Conservation (phyloP, 1,140 invertebrate genomes). For the Berghia stephanieae region DNA sequence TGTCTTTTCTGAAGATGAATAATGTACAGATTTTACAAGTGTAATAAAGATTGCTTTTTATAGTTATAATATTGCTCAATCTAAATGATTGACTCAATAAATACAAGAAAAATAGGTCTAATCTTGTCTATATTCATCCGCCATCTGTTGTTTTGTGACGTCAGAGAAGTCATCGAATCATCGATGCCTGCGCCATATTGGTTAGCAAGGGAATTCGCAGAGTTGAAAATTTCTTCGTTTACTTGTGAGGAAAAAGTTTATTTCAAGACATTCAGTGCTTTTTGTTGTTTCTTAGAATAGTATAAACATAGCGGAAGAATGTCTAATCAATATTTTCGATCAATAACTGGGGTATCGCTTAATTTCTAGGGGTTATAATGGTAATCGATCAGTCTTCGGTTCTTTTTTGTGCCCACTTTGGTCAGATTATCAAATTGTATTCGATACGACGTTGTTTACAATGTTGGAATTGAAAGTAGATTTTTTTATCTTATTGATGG, state of each 20-base stretch:
- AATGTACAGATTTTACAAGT: conserved; percentile 22
- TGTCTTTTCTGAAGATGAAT: neutral
- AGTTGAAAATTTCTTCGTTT: neutral
- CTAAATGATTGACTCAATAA: neutral
- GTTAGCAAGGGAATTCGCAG: no score
- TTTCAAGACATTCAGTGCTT: neutral
- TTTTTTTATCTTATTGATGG: neutral
- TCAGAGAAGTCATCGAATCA: neutral
- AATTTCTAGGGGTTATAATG: neutral
- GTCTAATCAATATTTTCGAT: neutral
- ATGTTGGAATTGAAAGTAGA: neutral
- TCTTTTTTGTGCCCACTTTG: neutral
- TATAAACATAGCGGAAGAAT: neutral
- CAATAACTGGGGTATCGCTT: neutral
- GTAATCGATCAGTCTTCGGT: conserved; percentile 20
- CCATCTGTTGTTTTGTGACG: conserved; percentile 15
- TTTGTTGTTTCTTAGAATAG: neutral
- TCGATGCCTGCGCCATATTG: conserved; percentile 31
- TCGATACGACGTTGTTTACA: conserved; percentile 19
- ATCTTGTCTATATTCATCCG: neutral
- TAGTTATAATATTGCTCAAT: neutral
- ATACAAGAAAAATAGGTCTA: neutral
- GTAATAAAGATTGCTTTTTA: neutral
- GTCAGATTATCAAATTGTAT: conserved; percentile 9
- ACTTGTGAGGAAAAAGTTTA: neutral